These are phyloP conservation scores for Boulengeromyrus knoepffleri DNA, from an alignment of 2,113 vertebrate species.

Conservation along the genomic window DNA sequence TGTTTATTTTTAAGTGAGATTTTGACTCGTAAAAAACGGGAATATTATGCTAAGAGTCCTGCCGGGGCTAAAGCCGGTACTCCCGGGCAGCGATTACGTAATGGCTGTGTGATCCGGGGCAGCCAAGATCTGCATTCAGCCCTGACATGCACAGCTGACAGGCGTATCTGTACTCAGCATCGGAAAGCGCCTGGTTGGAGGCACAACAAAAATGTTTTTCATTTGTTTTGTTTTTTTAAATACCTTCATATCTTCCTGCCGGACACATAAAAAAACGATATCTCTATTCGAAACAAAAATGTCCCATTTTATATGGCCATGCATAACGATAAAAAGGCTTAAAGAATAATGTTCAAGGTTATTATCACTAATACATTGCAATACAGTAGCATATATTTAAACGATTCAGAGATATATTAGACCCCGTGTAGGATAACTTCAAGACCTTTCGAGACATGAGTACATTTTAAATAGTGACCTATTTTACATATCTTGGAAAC, in stretches of 20 bases:
- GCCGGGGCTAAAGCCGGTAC: background rate
- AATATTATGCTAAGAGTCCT: background rate
- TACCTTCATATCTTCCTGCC: background rate
- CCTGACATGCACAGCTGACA: constrained; percentile 28
- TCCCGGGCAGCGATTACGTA: constrained; percentile 30
- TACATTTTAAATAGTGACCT: background rate
- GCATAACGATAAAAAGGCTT: background rate
- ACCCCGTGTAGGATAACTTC: background rate
- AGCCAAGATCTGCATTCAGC: constrained; percentile 34
- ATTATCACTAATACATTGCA: background rate
- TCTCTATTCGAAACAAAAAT: background rate
- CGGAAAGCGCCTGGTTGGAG: background rate
- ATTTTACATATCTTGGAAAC: background rate
- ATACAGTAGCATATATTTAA: background rate
- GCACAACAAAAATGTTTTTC: background rate
- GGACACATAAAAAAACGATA: background rate
- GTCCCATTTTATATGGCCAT: background rate
- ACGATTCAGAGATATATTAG: background rate
- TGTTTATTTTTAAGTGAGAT: background rate
- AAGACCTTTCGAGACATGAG: background rate
- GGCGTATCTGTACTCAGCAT: background rate
- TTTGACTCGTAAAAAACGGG: background rate
- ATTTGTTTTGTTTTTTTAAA: background rate
- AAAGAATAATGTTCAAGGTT: background rate
- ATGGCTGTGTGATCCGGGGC: constrained; percentile 39